Conservation (phyloP, 2,888 invertebrate species). For the Aricia artaxerxes region DNA sequence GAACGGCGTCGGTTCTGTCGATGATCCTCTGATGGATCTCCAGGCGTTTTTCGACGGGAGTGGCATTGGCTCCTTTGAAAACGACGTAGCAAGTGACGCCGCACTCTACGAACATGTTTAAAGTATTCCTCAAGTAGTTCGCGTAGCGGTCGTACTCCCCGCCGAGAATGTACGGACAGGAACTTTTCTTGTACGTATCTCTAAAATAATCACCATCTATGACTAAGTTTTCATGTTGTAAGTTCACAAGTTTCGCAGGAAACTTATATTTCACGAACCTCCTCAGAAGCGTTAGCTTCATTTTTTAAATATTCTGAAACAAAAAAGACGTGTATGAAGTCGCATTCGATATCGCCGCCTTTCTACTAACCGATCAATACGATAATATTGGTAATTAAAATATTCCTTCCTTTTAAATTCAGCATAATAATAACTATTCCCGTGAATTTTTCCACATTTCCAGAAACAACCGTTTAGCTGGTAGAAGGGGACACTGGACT, state of each 20-base stretch:
- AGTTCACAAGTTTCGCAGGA: not conserved
- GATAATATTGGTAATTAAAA: no score
- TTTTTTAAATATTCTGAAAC: slow-evolving; percentile 7
- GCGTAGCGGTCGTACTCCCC: slow-evolving; percentile 23
- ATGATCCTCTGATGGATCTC: slow-evolving; percentile 17
- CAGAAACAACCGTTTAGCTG: no score
- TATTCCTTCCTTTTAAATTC: no score
- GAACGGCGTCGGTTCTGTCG: slow-evolving; percentile 10
- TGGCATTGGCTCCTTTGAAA: not conserved
- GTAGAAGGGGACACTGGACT: no score
- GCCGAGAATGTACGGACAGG: not conserved
- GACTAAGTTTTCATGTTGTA: not conserved
- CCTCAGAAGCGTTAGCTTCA: not conserved
- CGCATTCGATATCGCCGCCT: no score
- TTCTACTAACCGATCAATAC: no score
- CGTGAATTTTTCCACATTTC: no score
- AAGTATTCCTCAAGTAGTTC: slow-evolving; percentile 3
- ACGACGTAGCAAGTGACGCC: slow-evolving; percentile 3
- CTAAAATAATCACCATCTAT: slow-evolving; percentile 18
- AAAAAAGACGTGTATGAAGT: not conserved
- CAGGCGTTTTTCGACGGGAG: not conserved
- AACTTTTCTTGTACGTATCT: not conserved
- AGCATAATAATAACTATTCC: no score
- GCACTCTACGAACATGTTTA: not conserved
- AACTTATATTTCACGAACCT: not conserved